Conservation (phyloP, 1,140 invertebrate species). For the Apis laboriosa region DNA sequence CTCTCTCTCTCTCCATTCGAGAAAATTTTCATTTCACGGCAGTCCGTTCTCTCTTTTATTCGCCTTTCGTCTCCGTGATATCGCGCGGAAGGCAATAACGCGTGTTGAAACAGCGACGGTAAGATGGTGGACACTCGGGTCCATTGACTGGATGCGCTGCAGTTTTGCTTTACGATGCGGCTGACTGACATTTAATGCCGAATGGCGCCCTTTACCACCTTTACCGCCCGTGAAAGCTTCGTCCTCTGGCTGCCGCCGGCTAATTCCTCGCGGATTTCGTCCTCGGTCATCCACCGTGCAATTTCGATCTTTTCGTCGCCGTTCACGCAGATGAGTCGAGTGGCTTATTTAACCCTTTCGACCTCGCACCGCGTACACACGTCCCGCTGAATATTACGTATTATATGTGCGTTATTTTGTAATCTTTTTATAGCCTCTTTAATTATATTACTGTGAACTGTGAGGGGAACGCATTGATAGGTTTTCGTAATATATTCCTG, state of each 20-base stretch:
- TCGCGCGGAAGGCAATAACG: conserved; percentile 65
- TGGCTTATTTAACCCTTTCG: neutral
- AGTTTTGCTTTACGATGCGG: conserved; percentile 75
- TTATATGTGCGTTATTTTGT: too few relatives aligned
- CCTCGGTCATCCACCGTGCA: conserved; percentile 14
- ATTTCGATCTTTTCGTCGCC: conserved; percentile 5
- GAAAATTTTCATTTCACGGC: conserved; percentile 20
- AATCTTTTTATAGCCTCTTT: too few relatives aligned
- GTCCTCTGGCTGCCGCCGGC: conserved; percentile 15
- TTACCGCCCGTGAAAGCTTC: conserved; percentile 57
- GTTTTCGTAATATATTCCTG: too few relatives aligned
- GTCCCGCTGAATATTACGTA: too few relatives aligned
- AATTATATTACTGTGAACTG: too few relatives aligned
- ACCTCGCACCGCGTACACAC: neutral
- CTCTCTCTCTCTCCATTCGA: neutral
- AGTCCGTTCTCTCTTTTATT: conserved; percentile 12
- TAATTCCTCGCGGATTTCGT: conserved; percentile 58
- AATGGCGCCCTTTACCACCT: conserved; percentile 69
- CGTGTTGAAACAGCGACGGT: conserved; percentile 56
- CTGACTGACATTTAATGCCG: conserved; percentile 75
- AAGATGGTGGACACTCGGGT: conserved; percentile 59
- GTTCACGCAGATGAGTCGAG: neutral
- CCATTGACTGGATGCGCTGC: conserved; percentile 70
- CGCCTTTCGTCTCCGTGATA: conserved; percentile 59
- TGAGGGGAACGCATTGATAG: too few relatives aligned